Evolutionary conservation across 2,888 invertebrate species (phyloP).

Genomic region (Nymphalis c-album): DNA sequence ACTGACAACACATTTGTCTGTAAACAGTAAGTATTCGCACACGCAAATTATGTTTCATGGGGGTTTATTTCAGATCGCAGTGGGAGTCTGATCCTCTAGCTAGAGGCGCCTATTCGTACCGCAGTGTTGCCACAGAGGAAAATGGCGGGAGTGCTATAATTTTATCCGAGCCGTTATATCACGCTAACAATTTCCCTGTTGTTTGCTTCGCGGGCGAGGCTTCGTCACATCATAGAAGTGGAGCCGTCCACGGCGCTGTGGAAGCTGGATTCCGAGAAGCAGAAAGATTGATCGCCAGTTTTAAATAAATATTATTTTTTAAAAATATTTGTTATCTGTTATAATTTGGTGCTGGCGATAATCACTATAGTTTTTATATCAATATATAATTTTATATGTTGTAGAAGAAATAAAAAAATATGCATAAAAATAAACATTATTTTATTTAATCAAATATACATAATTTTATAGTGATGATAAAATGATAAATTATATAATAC

Average conservation of each 20-base stretch:
- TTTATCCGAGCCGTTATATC: constrained; percentile 79
- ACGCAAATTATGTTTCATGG: no score
- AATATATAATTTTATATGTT: neutral
- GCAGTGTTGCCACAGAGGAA: constrained; percentile 80
- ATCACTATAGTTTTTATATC: neutral
- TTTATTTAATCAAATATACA: neutral
- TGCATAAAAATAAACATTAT: constrained; percentile 3
- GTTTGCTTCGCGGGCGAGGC: constrained; percentile 87
- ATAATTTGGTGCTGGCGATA: neutral
- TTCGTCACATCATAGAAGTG: constrained; percentile 83
- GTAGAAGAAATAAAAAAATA: neutral
- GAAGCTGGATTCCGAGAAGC: constrained; percentile 89
- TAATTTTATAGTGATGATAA: neutral
- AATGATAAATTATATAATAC: no score
- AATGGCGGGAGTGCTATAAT: constrained; percentile 76
- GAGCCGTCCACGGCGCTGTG: constrained; percentile 87
- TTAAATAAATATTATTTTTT: constrained; percentile 47
- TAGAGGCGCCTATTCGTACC: constrained; percentile 85
- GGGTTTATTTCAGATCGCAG: constrained; percentile 74
- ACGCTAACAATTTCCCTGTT: constrained; percentile 64
- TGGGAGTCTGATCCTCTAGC: constrained; percentile 84
- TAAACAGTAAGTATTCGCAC: no score
- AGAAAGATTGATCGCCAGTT: constrained; percentile 73
- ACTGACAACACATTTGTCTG: no score
- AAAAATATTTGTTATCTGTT: no score